Evolutionary conservation across 2,797 vertebrate genomes (phyloP), one percentile per base, ranked within the genome.

Genomic region (Xiphorhynchus erythropygius): DNA sequence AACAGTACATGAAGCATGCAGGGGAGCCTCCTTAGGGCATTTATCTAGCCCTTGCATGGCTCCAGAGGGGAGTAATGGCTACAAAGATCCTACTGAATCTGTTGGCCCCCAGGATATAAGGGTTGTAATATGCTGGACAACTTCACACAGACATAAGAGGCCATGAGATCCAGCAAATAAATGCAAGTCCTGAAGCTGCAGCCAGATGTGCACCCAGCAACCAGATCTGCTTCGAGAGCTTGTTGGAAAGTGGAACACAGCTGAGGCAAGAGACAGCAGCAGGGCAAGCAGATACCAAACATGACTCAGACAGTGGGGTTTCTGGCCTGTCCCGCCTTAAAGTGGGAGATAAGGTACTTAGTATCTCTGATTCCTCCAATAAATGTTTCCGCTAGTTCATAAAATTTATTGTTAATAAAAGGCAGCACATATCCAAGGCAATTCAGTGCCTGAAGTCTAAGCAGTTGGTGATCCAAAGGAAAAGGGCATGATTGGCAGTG

Each of bases 111-210:
- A 57, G 44, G 50, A 46, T 22, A n/a, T 2, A 24, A 47, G 10
- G n/a, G 24, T 0, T 41, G 32, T 24, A 22, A 55, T 23, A 15
- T 7, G 14, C 53, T 18, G 44, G 52, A 73, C 67, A 35, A 15
- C 23, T 42, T 18, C 52, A 57, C 0, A 0, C 13, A 60, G 32
- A 39, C 4, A 5, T 1, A 2, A 3, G 33, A 81, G 42, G 46
- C 32, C 32, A 7, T 4, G 11, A 28, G 37, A 64, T 44, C n/a
- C 77, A 56, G 30, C 33, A 60, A 39, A 28, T 1, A 80, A 39
- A 49, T 25, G 37, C 46, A 79, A 42, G 55, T 42, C 50, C 42
- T 59, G 41, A 67, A 55, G 41, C 16, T 63, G 55, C 57, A 70
- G 76, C 44, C 53, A 55, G 65, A 63, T 6, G 49, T 37, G 47